phyloP scores from a whole-genome alignment of 2,888 invertebrate genomes.

The Mongoloraphidia duomilia region DNA sequence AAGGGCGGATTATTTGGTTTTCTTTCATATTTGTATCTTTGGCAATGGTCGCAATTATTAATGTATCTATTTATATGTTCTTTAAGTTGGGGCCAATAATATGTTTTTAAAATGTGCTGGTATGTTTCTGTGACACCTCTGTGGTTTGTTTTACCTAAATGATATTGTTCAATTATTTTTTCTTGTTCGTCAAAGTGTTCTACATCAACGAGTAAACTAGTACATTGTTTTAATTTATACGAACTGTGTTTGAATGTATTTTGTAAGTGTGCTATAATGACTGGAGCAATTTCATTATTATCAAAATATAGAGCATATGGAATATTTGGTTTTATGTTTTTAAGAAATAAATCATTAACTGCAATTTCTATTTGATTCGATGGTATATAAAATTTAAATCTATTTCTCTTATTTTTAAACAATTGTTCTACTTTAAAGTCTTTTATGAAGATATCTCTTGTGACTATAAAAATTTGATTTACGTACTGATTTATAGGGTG shows the following conservation, averaged over 20 bases:
- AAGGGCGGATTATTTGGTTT: slow-evolving; percentile 5
- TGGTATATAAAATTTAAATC: no score
- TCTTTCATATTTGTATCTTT: slow-evolving; percentile 6
- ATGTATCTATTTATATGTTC: no score
- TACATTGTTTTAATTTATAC: background rate
- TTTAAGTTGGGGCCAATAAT: slow-evolving; percentile 11
- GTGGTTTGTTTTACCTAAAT: slow-evolving; percentile 12
- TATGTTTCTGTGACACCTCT: slow-evolving; percentile 13
- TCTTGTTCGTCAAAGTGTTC: slow-evolving; percentile 3
- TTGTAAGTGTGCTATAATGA: no score
- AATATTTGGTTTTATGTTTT: no score
- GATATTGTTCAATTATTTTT: slow-evolving; percentile 8
- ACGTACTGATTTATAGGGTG: background rate
- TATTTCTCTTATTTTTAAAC: no score
- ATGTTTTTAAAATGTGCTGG: slow-evolving; percentile 5
- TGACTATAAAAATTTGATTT: background rate
- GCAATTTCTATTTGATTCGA: no score
- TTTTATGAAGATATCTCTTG: background rate
- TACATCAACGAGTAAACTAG: background rate
- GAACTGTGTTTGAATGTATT: no score
- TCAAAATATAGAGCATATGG: no score
- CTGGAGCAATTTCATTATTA: no score
- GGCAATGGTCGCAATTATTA: slow-evolving; percentile 7
- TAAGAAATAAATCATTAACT: no score
- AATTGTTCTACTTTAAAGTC: no score